A percentile compares a stretch with the other conserved stretches of the same genome.
These are phyloP conservation scores for Sebastes kiyomatsui DNA, from an alignment of 2,797 vertebrate genomes.

Conservation along the genomic window DNA sequence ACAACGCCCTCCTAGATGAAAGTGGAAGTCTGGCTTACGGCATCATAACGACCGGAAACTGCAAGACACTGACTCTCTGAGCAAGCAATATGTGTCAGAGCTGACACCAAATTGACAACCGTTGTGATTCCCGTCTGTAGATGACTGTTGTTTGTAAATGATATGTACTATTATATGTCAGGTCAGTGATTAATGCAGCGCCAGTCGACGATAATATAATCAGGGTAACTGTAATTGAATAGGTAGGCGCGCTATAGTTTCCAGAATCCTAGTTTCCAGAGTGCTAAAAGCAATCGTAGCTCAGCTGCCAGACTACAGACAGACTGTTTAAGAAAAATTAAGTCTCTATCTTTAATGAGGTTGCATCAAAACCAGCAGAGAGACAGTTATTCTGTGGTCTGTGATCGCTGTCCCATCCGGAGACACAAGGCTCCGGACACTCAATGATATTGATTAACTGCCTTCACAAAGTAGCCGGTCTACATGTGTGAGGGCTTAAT, in stretches of 20 bases:
- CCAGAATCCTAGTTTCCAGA: slow-evolving; percentile 15
- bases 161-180: slow-evolving; percentile 30
- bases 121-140: neutral
- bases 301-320: slow-evolving; percentile 7
- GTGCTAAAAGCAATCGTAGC: slow-evolving; percentile 3
- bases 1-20: neutral
- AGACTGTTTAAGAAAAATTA: neutral
- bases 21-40: neutral
- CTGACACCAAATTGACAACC: slow-evolving; percentile 1
- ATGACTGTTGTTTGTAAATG: slow-evolving; percentile 29
- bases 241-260: slow-evolving; percentile 14
- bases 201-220: slow-evolving; percentile 30
- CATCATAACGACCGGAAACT: neutral
- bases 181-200: slow-evolving; percentile 34
- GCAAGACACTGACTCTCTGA: neutral
- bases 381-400: slow-evolving; percentile 21
- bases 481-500: slow-evolving; percentile 55
- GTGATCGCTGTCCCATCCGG: slow-evolving; percentile 40
- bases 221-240: slow-evolving; percentile 19
- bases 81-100: neutral
- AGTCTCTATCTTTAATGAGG: slow-evolving; percentile 17
- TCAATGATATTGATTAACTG: slow-evolving; percentile 61
- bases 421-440: slow-evolving; percentile 49
- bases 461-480: slow-evolving; percentile 41
- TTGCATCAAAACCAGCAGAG: slow-evolving; percentile 18